Base-by-base conservation (phyloP, 2,888 invertebrate genomes). In the Rotaria sp. region DNA sequence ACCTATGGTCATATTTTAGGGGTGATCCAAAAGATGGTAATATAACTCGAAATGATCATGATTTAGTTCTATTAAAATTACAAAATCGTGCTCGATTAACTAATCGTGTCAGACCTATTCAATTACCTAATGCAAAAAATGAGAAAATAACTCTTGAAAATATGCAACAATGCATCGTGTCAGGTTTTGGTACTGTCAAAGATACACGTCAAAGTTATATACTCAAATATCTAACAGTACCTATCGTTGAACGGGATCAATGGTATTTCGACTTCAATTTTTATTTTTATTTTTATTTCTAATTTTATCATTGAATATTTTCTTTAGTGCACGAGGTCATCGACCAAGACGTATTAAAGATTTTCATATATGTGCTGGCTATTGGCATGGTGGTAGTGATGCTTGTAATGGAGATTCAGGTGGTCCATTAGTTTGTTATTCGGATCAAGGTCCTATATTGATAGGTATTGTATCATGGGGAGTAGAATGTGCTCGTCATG, bases 321-420 rank as follows among this genome's bases (percentile, higher is more conserved):
- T 67, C 15, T 30, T 30, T 80, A 80, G 80, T 45, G 80, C 80
- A 4, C 80, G 80, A n/a, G 80, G 80, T 35, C 84, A 84, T 84
- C 84, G 84, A 21, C 84, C 84, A 55, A 52, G 48, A 35, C 84
- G 84, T 50, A 84, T 84, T 11, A 84, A 84, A 84, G 84, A 84
- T 52, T 84, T 84, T 55, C 84, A 84, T 35, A 38, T 84, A 30
- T 84, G 84, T 52, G 84, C 84, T 30, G 84, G 84, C 1, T 55
- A 38, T 52, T 50, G 50, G 55, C 35, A 35, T 38, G 84, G 84
- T 84, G 84, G 84, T 52, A 55, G 52, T 38, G 84, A 84, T 52
- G 84, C 84, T 26, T 84, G 84, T 7, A 50, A n/a, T 15, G 84
- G 84, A 18, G 84, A 84, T 84, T 52, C 52, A 26, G 84, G 84